Conservation (phyloP, 1,140 invertebrate genomes). For the Drosophila prosaltans region DNA sequence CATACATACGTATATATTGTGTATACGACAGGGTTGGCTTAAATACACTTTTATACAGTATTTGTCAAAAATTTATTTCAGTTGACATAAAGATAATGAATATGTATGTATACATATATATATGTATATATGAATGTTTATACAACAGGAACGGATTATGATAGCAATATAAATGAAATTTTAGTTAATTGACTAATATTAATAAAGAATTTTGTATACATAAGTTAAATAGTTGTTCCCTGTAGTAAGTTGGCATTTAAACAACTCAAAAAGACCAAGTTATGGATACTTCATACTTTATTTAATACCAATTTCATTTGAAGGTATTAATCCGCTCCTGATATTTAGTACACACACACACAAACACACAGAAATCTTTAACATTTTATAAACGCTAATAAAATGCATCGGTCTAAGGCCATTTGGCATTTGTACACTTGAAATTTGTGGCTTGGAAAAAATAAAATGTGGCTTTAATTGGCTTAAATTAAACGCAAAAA, state of each 20-base stretch:
- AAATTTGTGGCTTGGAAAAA: too few relatives aligned
- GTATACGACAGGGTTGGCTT: neutral
- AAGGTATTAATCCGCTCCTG: too few relatives aligned
- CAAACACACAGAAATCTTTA: neutral
- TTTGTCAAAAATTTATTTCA: neutral
- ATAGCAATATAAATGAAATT: neutral
- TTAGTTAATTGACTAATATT: too few relatives aligned
- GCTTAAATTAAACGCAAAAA: constrained; percentile 34
- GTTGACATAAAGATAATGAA: constrained; percentile 8
- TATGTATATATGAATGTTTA: too few relatives aligned
- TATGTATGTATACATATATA: neutral
- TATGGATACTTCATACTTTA: too few relatives aligned
- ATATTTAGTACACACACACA: too few relatives aligned
- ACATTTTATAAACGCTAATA: constrained; percentile 24
- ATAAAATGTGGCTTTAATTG: constrained; percentile 40
- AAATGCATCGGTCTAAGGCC: constrained; percentile 28
- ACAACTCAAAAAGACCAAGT: too few relatives aligned
- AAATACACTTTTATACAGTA: neutral
- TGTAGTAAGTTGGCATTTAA: too few relatives aligned
- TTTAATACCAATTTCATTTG: too few relatives aligned
- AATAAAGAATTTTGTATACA: too few relatives aligned
- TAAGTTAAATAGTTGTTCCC: too few relatives aligned
- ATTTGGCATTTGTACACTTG: constrained; percentile 20
- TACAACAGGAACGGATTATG: neutral
- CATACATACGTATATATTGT: neutral